phyloP scores from a whole-genome alignment of 1,140 invertebrate species.

The Listronotus bonariensis region DNA sequence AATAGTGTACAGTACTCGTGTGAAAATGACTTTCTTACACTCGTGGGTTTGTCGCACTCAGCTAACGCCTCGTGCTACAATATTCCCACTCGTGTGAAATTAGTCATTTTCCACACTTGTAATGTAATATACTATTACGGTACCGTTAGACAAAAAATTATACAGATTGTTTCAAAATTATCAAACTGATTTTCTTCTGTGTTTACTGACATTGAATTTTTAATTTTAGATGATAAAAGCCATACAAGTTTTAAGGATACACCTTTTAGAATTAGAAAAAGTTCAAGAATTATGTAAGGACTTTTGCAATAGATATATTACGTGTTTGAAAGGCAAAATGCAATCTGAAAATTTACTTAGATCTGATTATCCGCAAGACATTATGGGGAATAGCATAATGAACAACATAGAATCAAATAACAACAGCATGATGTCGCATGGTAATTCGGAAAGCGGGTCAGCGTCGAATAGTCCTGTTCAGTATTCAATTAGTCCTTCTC shows the following conservation, averaged over 20 bases:
- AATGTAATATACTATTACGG: too few relatives aligned
- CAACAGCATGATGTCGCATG: constrained; percentile 53
- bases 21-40: too few relatives aligned
- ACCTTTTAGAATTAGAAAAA: constrained; percentile 93
- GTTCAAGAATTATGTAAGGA: constrained; percentile 97
- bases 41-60: too few relatives aligned
- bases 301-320: constrained; percentile 95
- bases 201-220: neutral
- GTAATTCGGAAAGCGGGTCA: constrained; percentile 54
- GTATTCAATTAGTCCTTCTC: constrained; percentile 53
- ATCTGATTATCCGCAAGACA: constrained; percentile 67
- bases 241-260: constrained; percentile 95
- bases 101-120: too few relatives aligned
- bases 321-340: constrained; percentile 95
- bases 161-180: too few relatives aligned
- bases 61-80: too few relatives aligned
- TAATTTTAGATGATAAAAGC: constrained; percentile 90
- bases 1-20: too few relatives aligned
- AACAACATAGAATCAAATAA: constrained; percentile 51
- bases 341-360: constrained; percentile 89
- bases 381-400: constrained; percentile 44
- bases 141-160: too few relatives aligned
- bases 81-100: too few relatives aligned
- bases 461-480: constrained; percentile 55
- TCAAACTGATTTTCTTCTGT: too few relatives aligned